phyloP scores from a whole-genome alignment of 2,797 vertebrate species.

The Sebastes hubbsi region DNA sequence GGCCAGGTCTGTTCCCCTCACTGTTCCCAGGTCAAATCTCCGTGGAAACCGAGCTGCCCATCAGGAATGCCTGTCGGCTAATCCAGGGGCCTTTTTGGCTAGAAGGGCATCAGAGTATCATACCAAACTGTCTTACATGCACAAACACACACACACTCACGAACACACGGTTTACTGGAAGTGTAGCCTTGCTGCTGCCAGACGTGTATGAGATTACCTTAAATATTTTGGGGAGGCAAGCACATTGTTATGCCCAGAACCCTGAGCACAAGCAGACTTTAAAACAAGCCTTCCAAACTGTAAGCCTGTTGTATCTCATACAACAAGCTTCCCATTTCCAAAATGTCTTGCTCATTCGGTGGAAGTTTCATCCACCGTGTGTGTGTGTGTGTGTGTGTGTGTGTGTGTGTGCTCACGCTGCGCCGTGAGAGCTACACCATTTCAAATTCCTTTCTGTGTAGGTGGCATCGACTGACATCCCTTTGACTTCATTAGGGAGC shows the following conservation, averaged over 20 bases:
- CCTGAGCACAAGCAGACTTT: conserved; percentile 66
- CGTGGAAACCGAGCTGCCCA: conserved; percentile 77
- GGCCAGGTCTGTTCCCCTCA: conserved; percentile 51
- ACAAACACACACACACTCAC: conserved; percentile 8
- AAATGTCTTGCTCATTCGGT: conserved; percentile 53
- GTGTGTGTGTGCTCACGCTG: conserved; percentile 44
- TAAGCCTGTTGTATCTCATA: conserved; percentile 56
- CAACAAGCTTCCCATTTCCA: conserved; percentile 60
- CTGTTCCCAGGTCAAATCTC: conserved; percentile 72
- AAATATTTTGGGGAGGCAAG: conserved; percentile 76
- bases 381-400: conserved; percentile 17
- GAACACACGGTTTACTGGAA: conserved; percentile 64
- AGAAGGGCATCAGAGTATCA: conserved; percentile 75
- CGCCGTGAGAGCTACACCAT: conserved; percentile 61
- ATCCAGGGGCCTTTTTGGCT: conserved; percentile 78
- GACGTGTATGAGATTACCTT: conserved; percentile 72
- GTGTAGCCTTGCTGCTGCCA: conserved; percentile 52
- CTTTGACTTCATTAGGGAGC: conserved; percentile 84
- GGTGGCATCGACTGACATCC: conserved; percentile 81
- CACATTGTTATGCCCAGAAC: conserved; percentile 70
- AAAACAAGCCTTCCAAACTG: conserved; percentile 63
- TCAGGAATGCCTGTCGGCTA: conserved; percentile 83
- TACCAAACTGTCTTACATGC: conserved; percentile 54
- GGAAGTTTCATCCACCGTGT: conserved; percentile 58
- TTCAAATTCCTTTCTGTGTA: conserved; percentile 81